A percentile compares a stretch with the other conserved stretches of the same genome.
These are phyloP conservation scores for Ochotona curzoniae DNA, from an alignment of 2,113 vertebrate genomes.

Conservation along the genomic window DNA sequence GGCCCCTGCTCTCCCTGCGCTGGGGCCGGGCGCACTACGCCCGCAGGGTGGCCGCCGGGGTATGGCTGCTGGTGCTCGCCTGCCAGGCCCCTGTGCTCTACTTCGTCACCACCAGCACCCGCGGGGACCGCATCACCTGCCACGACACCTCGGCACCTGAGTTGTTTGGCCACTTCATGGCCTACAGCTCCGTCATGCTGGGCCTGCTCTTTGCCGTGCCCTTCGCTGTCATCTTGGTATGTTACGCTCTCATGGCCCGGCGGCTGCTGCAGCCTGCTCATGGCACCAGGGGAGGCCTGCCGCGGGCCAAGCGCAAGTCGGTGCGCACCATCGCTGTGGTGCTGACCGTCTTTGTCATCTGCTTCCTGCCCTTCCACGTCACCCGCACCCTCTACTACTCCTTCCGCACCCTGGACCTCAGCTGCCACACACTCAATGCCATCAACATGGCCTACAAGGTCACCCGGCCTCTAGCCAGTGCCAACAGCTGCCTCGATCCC, in stretches of 20 bases:
- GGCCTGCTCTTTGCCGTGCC: slow-evolving; percentile 93
- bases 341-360: slow-evolving; percentile 92
- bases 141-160: slow-evolving; percentile 94
- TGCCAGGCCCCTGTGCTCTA: slow-evolving; percentile 94
- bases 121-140: slow-evolving; percentile 86
- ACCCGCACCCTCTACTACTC: slow-evolving; percentile 96
- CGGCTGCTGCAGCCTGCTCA: slow-evolving; percentile 89
- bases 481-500: slow-evolving; percentile 97
- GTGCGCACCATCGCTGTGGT: slow-evolving; percentile 97
- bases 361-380: slow-evolving; percentile 97
- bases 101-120: slow-evolving; percentile 90
- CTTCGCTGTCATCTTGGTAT: slow-evolving; percentile 92
- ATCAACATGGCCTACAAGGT: slow-evolving; percentile 96
- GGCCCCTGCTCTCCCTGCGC: slow-evolving; percentile 90
- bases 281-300: slow-evolving; percentile 82
- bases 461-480: slow-evolving; percentile 94
- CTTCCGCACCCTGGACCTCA: slow-evolving; percentile 92
- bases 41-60: slow-evolving; percentile 84
- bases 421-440: slow-evolving; percentile 90
- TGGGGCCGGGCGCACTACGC: slow-evolving; percentile 92
- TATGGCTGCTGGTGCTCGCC: slow-evolving; percentile 90
- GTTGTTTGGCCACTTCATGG: slow-evolving; percentile 92
- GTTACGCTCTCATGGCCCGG: slow-evolving; percentile 93
- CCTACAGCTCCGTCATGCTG: slow-evolving; percentile 93
- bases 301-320: slow-evolving; percentile 92